phyloP scores from a whole-genome alignment of 2,797 vertebrate species.

The Rallus crepitans region DNA sequence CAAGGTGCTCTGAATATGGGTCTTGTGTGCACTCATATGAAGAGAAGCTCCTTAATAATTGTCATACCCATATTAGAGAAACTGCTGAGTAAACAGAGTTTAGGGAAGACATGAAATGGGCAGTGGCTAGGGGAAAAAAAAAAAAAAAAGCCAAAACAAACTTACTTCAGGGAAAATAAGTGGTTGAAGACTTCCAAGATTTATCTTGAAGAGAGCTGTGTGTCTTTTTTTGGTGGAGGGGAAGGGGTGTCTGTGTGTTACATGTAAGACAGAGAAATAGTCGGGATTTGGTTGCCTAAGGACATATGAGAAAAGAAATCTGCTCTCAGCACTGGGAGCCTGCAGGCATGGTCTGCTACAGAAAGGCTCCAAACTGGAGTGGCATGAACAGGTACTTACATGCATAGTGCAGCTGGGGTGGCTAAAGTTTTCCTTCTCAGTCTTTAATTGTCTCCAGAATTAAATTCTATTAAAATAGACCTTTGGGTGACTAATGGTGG shows the following conservation, averaged over 20 bases:
- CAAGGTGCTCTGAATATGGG: neutral
- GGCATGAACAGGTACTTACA: neutral
- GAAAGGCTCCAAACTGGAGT: neutral
- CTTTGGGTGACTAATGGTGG: accelerated
- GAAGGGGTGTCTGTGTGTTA: too few relatives aligned
- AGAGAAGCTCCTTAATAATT: neutral
- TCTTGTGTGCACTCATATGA: neutral
- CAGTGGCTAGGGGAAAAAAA: neutral
- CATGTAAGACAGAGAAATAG: neutral
- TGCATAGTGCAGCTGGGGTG: neutral
- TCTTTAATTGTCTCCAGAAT: neutral
- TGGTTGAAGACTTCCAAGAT: neutral
- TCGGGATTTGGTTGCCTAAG: neutral
- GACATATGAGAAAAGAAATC: neutral
- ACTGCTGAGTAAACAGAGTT: neutral
- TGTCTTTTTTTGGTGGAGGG: neutral
- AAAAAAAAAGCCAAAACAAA: neutral
- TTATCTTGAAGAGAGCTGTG: neutral
- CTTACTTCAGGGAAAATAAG: neutral
- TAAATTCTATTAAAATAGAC: neutral
- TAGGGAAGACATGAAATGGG: neutral
- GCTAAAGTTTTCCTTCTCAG: neutral
- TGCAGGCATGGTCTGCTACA: neutral
- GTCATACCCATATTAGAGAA: accelerated
- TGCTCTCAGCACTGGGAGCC: neutral